phyloP scores from a whole-genome alignment of 1,140 invertebrate species.

The Drosophila orena region DNA sequence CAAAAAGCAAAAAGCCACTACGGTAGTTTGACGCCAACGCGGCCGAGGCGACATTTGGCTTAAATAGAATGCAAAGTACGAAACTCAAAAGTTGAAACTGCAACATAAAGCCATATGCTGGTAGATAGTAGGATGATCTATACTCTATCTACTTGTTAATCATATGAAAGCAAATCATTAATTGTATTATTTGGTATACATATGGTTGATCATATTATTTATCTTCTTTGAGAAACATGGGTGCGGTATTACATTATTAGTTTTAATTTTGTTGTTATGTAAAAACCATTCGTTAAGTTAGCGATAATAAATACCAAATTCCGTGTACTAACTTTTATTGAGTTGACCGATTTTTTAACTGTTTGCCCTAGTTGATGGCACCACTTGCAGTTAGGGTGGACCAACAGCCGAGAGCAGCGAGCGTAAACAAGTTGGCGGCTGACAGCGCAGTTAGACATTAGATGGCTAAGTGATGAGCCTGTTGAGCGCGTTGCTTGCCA shows the following conservation, averaged over 20 bases:
- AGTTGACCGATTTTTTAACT: neutral
- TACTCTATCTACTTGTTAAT: neutral
- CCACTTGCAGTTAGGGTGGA: conserved; percentile 4
- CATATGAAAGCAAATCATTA: no score
- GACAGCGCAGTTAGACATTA: conserved; percentile 79
- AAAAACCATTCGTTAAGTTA: no score
- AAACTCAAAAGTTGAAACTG: conserved; percentile 24
- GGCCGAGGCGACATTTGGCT: conserved; percentile 42
- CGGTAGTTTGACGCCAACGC: conserved; percentile 74
- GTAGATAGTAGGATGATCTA: neutral
- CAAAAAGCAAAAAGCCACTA: conserved; percentile 61
- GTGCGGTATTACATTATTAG: no score
- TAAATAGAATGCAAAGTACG: conserved; percentile 50
- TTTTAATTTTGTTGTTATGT: no score
- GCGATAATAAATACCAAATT: no score
- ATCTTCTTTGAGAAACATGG: no score
- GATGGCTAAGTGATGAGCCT: conserved; percentile 78
- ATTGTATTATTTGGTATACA: no score
- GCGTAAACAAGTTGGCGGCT: conserved; percentile 75
- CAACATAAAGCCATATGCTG: neutral
- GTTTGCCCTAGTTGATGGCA: conserved; percentile 18
- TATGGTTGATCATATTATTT: no score
- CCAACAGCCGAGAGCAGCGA: conserved; percentile 36
- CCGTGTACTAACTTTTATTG: no score
- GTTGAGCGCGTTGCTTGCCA: conserved; percentile 47